Evolutionary conservation across 2,888 invertebrate genomes (phyloP), one percentile per base, ranked within the genome.

Genomic region (Merodon equestris): DNA sequence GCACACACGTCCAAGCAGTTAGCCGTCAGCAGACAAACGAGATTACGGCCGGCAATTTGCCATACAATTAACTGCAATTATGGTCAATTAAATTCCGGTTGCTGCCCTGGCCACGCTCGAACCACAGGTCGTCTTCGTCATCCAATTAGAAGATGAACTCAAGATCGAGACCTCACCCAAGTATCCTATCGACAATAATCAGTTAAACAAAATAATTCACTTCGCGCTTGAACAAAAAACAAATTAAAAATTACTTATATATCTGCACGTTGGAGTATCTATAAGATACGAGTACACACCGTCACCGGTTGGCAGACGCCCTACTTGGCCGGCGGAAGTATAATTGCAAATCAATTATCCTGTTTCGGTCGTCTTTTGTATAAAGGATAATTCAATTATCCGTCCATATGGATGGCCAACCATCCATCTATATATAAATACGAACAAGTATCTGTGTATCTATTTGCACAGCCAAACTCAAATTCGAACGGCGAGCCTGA

Each of bases 51-150:
- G 58, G 71, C 81, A 81, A 81, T 75, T 81, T 81, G 81, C 75
- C 70, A 81, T 79, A 79, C 75, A 82, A 82, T 82, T 82, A 82
- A 82, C 82, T 81, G 79, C 79, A 82, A 82, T 82, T 82, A 82
- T 82, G 79, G 79, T 82, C 82, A 82, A 82, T 82, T 82, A 82
- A 82, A 82, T 73, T 82, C 76, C 79, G 79, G 79, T 82, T 81
- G 70, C 75, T 45, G 12, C 17, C 17, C 34, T 51, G n/a, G 44
- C 50, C 40, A n/a, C 42, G 56, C 17, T 60, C 66, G 54, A n/a
- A n/a, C n/a, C n/a, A 42, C 44, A 40, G 9, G 15, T 12, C 54
- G 19, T 14, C 14, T 10, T 40, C 40, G 10, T 40, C 40, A n/a
- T 40, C 40, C 3, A 10, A 10, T 27, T 27, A 2, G 2, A 7